phyloP scores from a whole-genome alignment of 1,140 invertebrate genomes.

The Laupala kohalensis region DNA sequence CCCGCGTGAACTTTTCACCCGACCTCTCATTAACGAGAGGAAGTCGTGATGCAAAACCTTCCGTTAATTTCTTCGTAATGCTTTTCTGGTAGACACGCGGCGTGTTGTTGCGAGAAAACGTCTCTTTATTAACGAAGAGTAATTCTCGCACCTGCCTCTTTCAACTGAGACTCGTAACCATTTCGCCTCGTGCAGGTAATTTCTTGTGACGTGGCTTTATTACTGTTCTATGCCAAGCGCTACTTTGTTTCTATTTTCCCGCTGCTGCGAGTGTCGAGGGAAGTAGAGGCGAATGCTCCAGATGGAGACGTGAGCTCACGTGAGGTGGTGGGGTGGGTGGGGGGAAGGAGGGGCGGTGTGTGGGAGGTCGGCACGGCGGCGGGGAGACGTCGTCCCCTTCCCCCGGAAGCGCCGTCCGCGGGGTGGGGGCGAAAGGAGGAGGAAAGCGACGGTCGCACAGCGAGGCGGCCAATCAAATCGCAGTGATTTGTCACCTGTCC shows the following conservation, averaged over 20 bases:
- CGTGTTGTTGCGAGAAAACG: not conserved
- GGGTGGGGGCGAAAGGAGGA: constrained; percentile 1
- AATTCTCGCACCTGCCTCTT: not conserved
- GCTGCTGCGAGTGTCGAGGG: not conserved
- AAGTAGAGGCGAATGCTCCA: not conserved
- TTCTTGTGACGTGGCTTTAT: no score
- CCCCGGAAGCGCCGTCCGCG: not conserved
- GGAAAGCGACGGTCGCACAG: constrained; percentile 3
- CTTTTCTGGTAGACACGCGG: not conserved
- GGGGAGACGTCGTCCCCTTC: not conserved
- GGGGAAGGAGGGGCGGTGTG: not conserved
- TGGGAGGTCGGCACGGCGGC: not conserved
- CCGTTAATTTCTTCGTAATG: not conserved
- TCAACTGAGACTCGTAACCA: not conserved
- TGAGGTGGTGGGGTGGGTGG: not conserved
- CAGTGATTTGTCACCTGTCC: constrained; percentile 15
- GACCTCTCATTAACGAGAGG: not conserved
- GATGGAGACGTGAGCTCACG: no score
- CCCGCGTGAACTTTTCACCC: not conserved
- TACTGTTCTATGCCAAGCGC: no score
- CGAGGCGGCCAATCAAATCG: constrained; percentile 11
- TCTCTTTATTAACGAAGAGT: not conserved
- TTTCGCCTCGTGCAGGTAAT: not conserved
- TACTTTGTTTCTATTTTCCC: no score
- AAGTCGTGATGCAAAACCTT: not conserved